phyloP scores from a whole-genome alignment of 2,888 invertebrate species.

The Lasioglossum vierecki region DNA sequence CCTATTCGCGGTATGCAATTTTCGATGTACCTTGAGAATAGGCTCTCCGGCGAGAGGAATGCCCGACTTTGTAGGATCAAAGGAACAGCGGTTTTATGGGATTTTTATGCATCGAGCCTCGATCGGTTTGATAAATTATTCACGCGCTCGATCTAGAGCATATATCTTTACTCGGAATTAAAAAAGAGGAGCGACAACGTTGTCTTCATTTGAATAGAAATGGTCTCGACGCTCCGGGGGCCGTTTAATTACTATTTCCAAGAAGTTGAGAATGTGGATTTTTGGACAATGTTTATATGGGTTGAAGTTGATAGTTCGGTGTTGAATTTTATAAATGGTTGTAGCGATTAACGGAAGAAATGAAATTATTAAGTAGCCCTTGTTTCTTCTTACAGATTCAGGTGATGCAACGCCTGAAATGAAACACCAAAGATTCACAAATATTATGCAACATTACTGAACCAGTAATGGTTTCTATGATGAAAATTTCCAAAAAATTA shows the following conservation, averaged over 20 bases:
- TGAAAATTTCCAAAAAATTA: no score
- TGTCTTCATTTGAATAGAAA: background rate
- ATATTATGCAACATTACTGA: no score
- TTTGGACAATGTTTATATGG: background rate
- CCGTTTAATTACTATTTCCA: background rate
- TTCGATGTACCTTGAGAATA: background rate
- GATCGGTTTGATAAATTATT: background rate
- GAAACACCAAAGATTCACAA: no score
- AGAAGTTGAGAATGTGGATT: background rate
- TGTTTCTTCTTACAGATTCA: background rate
- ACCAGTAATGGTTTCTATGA: no score
- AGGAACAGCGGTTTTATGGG: background rate
- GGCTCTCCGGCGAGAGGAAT: background rate
- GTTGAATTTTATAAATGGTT: no score
- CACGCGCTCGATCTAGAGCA: background rate
- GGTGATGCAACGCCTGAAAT: no score
- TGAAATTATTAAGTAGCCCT: background rate
- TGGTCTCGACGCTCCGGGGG: background rate
- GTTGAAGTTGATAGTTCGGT: background rate
- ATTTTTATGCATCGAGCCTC: background rate
- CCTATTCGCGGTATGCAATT: slow-evolving; percentile 6
- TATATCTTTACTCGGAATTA: background rate
- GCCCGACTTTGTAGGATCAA: background rate
- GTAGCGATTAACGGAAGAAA: background rate
- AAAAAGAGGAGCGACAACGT: background rate